Evolutionary conservation across 2,113 vertebrate species (phyloP), one percentile per base, ranked within the genome.

Genomic region (Onychorhynchus coronatus): DNA sequence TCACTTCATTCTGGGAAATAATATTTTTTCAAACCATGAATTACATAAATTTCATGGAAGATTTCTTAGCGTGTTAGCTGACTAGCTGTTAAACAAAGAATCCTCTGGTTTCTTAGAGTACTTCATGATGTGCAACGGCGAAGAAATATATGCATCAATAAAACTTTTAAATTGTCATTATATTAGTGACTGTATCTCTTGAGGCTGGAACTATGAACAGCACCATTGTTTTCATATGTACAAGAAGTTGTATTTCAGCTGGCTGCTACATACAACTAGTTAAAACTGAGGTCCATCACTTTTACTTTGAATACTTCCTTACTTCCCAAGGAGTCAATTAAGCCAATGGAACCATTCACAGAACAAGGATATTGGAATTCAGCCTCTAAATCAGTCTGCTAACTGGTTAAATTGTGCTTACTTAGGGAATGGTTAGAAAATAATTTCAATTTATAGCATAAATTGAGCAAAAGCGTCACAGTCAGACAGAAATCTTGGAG

Each of bases 271-370:
- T 25, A 76, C 35, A 67, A 79, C 66, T n/a, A 85, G 35, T 52
- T 67, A 86, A 90, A 93, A 11, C 13, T 1, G 1, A 80, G 68
- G 65, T 58, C 42, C 59, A 88, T 53, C 79, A 27, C 47, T 93
- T 92, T 49, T 74, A n/a, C 46, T 71, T 46, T 80, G 81, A 89
- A 85, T 76, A 88, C 27, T 63, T 95, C 37, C 81, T 88, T 85
- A 88, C 85, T 94, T 96, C 39, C 42, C 52, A 80, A 89, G 35
- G 39, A 93, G 39, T 77, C 71, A 94, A 15, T 77, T 50, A 90
- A 95, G 79, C 79, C 72, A 88, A 67, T 61, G 42, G 70, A 90
- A 80, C 59, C 42, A 96, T 88, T 96, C 72, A 89, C 4, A 76
- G 50, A 93, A 81, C 12, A 73, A 86, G 53, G 67, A 90, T 83